phyloP scores from a whole-genome alignment of 2,888 invertebrate genomes.

The Nasonia oneida region DNA sequence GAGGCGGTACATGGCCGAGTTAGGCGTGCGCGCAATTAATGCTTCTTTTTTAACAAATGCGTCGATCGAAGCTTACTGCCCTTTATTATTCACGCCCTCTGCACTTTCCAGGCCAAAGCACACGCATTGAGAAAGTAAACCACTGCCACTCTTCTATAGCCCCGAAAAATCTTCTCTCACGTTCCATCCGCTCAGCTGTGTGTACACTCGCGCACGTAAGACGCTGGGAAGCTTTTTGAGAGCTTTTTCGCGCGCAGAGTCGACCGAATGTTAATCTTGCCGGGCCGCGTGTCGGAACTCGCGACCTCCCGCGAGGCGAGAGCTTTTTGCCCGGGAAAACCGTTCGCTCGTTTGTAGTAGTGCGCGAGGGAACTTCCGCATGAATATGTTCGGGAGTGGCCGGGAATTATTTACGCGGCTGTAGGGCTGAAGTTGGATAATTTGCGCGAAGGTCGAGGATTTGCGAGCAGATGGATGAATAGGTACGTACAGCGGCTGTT shows the following conservation, averaged over 20 bases:
- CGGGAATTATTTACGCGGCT: constrained; percentile 1
- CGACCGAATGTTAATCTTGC: not conserved
- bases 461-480: not conserved
- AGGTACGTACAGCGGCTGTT: not conserved
- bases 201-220: not conserved
- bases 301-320: not conserved
- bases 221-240: not conserved
- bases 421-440: constrained; percentile 1
- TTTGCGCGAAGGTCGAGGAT: not conserved
- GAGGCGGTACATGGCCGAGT: not conserved
- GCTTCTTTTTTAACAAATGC: too few species aligned
- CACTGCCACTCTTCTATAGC: not conserved
- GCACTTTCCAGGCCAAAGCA: not conserved
- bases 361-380: not conserved
- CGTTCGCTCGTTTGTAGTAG: not conserved
- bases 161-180: not conserved
- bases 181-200: not conserved
- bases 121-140: not conserved
- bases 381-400: constrained; percentile 11
- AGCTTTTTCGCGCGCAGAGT: not conserved
- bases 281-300: not conserved
- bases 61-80: too few species aligned
- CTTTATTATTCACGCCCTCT: not conserved
- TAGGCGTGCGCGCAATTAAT: not conserved
- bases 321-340: not conserved